Evolutionary conservation across 1,140 invertebrate genomes (phyloP), one percentile per base, ranked within the genome.

Genomic region (Nixonia krombeini): DNA sequence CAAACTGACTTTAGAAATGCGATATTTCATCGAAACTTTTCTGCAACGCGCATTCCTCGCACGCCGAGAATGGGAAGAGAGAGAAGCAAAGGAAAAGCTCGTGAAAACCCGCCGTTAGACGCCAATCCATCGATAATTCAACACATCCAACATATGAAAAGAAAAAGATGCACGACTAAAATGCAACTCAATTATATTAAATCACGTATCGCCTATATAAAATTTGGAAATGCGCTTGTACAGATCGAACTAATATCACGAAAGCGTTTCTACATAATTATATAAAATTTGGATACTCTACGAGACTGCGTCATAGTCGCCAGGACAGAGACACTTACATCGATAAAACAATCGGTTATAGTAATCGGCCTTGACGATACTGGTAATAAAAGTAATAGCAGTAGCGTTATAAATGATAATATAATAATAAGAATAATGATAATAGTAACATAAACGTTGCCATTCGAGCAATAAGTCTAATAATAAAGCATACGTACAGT

Each of bases 91-190:
- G n/a, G n/a, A n/a, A n/a, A n/a, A n/a, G n/a, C n/a, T n/a, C n/a
- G n/a, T n/a, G n/a, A n/a, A n/a, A n/a, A n/a, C n/a, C n/a, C n/a
- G n/a, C n/a, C n/a, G n/a, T n/a, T n/a, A n/a, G n/a, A n/a, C n/a
- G n/a, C n/a, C n/a, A n/a, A n/a, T n/a, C n/a, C n/a, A n/a, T n/a
- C n/a, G n/a, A n/a, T n/a, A n/a, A n/a, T n/a, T n/a, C n/a, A n/a
- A n/a, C n/a, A n/a, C n/a, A n/a, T n/a, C n/a, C n/a, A n/a, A n/a
- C n/a, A n/a, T n/a, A n/a, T n/a, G n/a, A n/a, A n/a, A n/a, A 63
- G 65, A 51, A 70, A 72, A 72, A 58, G 69, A 75, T 59, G 66
- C 75, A 66, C 72, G 66, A 55, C 58, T 65, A 57, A 59, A 59
- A 59, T 55, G 65, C 45, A 64, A 68, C 59, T 50, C 49, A 35